phyloP scores from a whole-genome alignment of 2,888 invertebrate genomes.

The Oeneis ivallda region DNA sequence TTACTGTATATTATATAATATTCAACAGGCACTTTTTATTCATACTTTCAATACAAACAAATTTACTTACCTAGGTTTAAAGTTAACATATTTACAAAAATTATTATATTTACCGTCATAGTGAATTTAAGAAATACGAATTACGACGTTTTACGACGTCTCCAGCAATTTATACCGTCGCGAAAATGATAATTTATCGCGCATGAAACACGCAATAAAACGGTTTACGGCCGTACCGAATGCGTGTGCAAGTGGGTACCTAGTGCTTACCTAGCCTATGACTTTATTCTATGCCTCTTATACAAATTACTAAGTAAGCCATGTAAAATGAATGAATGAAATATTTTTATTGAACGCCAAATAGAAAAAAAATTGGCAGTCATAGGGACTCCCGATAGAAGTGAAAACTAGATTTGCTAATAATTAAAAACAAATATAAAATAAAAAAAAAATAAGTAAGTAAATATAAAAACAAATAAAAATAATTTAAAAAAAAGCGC shows the following conservation, averaged over 20 bases:
- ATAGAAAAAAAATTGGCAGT: too few species aligned
- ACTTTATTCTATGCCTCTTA: background rate
- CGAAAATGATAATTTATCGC: constrained; percentile 53
- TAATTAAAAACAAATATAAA: too few species aligned
- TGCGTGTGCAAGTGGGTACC: constrained; percentile 31
- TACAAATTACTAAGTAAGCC: background rate
- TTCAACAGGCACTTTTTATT: background rate
- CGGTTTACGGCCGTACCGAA: constrained; percentile 47
- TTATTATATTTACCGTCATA: constrained; percentile 12
- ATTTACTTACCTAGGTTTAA: background rate
- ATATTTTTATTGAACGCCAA: background rate
- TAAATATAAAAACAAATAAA: too few species aligned
- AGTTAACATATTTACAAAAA: background rate
- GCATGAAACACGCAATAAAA: constrained; percentile 50
- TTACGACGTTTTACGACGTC: constrained; percentile 39
- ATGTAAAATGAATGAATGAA: background rate
- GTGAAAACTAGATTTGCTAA: too few species aligned
- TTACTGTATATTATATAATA: too few species aligned
- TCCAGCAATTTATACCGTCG: constrained; percentile 46
- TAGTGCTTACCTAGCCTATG: background rate
- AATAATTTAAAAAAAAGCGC: too few species aligned
- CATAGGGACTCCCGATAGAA: too few species aligned
- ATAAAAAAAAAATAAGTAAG: too few species aligned
- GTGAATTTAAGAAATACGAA: constrained; percentile 14
- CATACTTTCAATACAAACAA: background rate